A percentile compares a stretch with the other conserved stretches of the same genome.
These are phyloP conservation scores for Phenacoccus solenopsis DNA, from an alignment of 1,140 invertebrate species.

Conservation along the genomic window DNA sequence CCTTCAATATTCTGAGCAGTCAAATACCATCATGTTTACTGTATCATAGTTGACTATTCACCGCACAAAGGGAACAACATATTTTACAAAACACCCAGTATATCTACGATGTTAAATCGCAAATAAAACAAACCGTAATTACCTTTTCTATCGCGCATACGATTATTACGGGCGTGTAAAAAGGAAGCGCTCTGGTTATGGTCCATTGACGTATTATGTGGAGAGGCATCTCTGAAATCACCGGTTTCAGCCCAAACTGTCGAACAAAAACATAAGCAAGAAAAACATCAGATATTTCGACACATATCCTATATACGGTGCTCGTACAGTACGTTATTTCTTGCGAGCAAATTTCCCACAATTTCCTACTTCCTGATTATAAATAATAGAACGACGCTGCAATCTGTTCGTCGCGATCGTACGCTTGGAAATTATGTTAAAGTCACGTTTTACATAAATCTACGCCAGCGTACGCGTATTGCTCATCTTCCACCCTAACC, in stretches of 20 bases:
- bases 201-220: conserved; percentile 41
- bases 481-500: not conserved
- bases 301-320: too few relatives aligned
- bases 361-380: not conserved
- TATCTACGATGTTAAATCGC: too few relatives aligned
- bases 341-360: not conserved
- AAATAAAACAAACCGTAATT: too few relatives aligned
- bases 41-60: too few relatives aligned
- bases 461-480: not conserved
- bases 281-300: too few relatives aligned
- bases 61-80: too few relatives aligned
- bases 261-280: conserved; percentile 34
- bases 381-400: not conserved
- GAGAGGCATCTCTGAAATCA: conserved; percentile 64
- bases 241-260: conserved; percentile 74
- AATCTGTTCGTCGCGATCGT: not conserved
- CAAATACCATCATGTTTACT: too few relatives aligned
- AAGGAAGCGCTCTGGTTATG: conserved; percentile 44
- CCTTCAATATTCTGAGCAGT: too few relatives aligned
- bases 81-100: too few relatives aligned
- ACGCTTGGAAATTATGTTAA: not conserved
- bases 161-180: conserved; percentile 40
- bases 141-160: conserved; percentile 52
- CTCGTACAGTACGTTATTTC: too few relatives aligned
- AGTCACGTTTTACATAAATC: conserved; percentile 2